These are phyloP conservation scores for Catharus fuscescens DNA, from an alignment of 2,113 vertebrate species.

Conservation along the genomic window DNA sequence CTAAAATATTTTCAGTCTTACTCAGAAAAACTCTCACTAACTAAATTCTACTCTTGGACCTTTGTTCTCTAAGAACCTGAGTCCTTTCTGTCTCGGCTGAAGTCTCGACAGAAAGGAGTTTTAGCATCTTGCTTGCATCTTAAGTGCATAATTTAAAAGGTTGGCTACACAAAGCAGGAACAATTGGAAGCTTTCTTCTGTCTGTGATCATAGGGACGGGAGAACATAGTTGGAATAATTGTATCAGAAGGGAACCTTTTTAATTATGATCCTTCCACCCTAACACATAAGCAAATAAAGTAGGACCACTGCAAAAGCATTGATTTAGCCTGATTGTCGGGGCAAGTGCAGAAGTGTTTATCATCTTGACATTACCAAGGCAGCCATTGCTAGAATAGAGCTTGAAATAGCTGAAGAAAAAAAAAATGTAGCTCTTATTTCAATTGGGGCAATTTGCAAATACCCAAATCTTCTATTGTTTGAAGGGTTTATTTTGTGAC, in stretches of 20 bases:
- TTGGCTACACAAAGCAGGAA: not conserved
- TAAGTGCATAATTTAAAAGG: not conserved
- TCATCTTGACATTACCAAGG: not conserved
- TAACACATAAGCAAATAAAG: slow-evolving; percentile 18
- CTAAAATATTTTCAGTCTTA: slow-evolving; percentile 45
- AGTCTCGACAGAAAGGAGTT: not conserved
- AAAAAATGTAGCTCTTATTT: slow-evolving; percentile 11
- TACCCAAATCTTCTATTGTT: slow-evolving; percentile 45
- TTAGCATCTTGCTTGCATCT: not conserved
- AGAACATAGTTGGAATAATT: slow-evolving; percentile 1
- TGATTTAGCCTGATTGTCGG: not conserved
- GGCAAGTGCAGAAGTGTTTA: not conserved
- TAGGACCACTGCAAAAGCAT: not conserved
- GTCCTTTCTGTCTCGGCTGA: not conserved
- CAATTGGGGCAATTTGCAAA: slow-evolving; percentile 54
- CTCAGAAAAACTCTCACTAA: slow-evolving; percentile 45
- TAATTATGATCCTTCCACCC: slow-evolving; percentile 1
- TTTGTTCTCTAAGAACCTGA: not conserved
- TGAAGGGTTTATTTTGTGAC: slow-evolving; percentile 52
- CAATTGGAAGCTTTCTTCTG: slow-evolving; percentile 15
- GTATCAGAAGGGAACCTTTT: slow-evolving; percentile 7
- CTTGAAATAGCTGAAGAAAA: slow-evolving; percentile 14
- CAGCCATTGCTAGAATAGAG: not conserved
- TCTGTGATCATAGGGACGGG: not conserved
- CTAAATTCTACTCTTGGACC: not conserved